phyloP scores from a whole-genome alignment of 2,797 vertebrate genomes.

The Fistularia tabacaria region DNA sequence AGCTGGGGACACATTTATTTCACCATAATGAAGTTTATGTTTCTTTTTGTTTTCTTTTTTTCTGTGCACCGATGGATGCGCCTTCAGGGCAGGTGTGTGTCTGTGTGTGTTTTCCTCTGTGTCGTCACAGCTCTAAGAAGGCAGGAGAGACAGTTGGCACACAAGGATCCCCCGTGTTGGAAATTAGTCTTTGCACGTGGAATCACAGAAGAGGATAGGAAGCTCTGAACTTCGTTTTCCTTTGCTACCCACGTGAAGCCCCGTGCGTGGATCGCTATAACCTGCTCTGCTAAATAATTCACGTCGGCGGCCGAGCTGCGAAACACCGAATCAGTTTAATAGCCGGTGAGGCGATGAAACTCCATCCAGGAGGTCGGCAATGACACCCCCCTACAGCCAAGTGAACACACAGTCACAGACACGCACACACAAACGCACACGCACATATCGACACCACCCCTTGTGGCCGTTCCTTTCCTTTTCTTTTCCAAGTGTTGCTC shows the following conservation, averaged over 20 bases:
- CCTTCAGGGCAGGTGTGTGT: constrained; percentile 25
- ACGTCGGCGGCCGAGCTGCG: constrained; percentile 15
- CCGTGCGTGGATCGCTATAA: constrained; percentile 21
- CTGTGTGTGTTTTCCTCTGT: constrained; percentile 9
- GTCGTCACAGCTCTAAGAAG: constrained; percentile 29
- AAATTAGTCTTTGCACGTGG: constrained; percentile 61
- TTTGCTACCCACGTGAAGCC: constrained; percentile 21
- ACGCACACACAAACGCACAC: too few relatives aligned
- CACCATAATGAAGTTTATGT: constrained; percentile 14
- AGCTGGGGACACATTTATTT: constrained; percentile 46
- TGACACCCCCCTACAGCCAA: too few relatives aligned
- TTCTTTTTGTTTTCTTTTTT: constrained; percentile 31
- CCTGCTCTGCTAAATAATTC: constrained; percentile 33
- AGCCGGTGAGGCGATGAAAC: too few relatives aligned
- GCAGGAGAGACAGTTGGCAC: constrained; percentile 34
- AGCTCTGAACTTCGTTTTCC: constrained; percentile 43
- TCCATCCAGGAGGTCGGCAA: too few relatives aligned
- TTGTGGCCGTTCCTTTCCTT: constrained; percentile 20
- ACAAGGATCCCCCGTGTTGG: constrained; percentile 56
- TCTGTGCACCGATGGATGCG: constrained; percentile 24
- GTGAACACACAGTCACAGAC: too few relatives aligned
- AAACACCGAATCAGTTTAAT: background rate
- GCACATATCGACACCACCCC: constrained; percentile 32
- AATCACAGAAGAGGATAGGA: constrained; percentile 61
- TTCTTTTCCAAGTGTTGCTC: constrained; percentile 10